phyloP scores from a whole-genome alignment of 2,113 vertebrate genomes.

The Centropus unirufus region DNA sequence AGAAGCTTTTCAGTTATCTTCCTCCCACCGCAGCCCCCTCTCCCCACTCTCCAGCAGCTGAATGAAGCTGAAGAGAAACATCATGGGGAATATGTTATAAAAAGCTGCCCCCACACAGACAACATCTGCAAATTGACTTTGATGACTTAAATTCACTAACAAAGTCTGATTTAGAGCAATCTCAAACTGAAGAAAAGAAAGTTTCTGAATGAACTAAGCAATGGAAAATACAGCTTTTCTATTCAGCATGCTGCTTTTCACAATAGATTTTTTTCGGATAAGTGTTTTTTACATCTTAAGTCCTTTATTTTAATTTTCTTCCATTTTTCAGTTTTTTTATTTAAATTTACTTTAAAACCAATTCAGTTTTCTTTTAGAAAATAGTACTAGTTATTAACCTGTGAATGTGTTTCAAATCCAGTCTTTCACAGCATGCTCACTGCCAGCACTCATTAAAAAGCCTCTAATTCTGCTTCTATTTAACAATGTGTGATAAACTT shows the following conservation, averaged over 20 bases:
- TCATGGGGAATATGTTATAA: neutral
- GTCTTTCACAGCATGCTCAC: neutral
- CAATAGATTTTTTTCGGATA: neutral
- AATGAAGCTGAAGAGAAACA: neutral
- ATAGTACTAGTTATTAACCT: neutral
- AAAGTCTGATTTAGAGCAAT: neutral
- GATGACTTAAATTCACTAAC: neutral
- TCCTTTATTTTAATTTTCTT: conserved; percentile 23
- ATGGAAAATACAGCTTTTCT: neutral
- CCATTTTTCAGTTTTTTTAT: neutral
- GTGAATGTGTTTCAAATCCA: neutral
- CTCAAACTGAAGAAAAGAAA: neutral
- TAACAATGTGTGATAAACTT: neutral
- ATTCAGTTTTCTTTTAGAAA: conserved; percentile 8
- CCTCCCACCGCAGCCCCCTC: neutral
- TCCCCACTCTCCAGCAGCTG: neutral
- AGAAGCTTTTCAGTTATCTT: neutral
- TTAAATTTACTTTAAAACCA: neutral
- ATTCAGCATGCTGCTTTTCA: neutral
- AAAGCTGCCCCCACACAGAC: neutral
- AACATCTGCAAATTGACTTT: conserved; percentile 1
- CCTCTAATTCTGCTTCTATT: neutral
- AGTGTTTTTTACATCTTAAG: neutral
- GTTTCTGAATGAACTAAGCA: neutral
- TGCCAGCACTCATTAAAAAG: neutral